Evolutionary conservation across 2,797 vertebrate genomes (phyloP).

Genomic region (Pristis pectinata): DNA sequence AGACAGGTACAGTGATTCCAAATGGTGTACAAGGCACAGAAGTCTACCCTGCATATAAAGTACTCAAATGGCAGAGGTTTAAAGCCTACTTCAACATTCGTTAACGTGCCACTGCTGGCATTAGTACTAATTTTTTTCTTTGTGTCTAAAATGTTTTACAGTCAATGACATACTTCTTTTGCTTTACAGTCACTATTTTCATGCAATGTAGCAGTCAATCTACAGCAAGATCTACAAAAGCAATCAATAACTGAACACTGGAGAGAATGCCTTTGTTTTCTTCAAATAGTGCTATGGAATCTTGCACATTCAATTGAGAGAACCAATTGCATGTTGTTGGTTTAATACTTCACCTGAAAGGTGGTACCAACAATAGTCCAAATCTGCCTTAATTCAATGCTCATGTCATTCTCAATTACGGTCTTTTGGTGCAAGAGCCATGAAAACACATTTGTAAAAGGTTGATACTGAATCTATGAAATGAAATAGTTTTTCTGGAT

Average conservation of each 20-base stretch:
- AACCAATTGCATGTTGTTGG: neutral
- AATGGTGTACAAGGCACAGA: no score
- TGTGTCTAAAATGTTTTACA: neutral
- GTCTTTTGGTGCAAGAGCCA: neutral
- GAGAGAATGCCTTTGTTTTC: neutral
- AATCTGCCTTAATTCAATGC: neutral
- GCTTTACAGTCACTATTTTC: neutral
- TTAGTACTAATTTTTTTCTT: no score
- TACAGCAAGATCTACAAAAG: neutral
- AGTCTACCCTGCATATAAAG: no score
- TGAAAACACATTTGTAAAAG: neutral
- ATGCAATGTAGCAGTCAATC: neutral
- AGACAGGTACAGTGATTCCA: no score
- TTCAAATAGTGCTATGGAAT: neutral
- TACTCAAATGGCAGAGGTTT: no score
- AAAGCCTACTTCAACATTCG: no score
- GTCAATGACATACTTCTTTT: neutral
- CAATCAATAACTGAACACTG: neutral
- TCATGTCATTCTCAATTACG: no score
- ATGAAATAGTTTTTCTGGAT: neutral
- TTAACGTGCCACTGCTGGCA: no score
- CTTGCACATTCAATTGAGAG: neutral
- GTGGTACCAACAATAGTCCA: neutral
- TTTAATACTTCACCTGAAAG: neutral
- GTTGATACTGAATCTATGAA: neutral